Conservation (phyloP, 2,113 vertebrate genomes). For the Balaenoptera acutorostrata region DNA sequence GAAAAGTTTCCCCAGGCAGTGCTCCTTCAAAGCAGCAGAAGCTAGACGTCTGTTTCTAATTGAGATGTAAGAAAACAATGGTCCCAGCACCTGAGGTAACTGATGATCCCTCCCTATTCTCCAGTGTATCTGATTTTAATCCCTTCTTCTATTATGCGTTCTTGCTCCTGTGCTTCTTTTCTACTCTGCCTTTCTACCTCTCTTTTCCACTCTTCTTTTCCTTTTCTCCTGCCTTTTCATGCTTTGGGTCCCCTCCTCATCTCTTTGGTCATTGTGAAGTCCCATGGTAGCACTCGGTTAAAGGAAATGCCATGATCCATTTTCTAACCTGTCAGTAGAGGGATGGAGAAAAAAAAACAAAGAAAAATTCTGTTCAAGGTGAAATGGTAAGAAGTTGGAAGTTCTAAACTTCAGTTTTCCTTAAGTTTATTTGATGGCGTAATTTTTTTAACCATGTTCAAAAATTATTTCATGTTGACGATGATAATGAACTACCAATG, state of each 20-base stretch:
- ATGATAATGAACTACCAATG: background rate
- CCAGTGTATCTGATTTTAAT: background rate
- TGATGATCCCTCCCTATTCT: background rate
- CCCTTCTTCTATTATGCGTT: background rate
- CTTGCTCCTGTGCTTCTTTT: background rate
- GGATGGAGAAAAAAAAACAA: rapidly evolving
- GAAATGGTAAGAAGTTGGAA: background rate
- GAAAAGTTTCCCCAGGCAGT: background rate
- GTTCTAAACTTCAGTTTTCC: background rate
- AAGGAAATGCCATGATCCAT: background rate
- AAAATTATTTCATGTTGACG: background rate
- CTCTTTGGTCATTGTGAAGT: background rate
- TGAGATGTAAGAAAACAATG: background rate
- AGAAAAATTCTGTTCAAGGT: background rate
- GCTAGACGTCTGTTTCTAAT: background rate
- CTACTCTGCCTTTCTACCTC: background rate
- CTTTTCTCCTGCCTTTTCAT: background rate
- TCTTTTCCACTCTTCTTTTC: background rate
- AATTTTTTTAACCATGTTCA: background rate
- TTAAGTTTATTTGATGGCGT: background rate
- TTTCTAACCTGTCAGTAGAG: background rate
- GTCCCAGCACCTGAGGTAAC: background rate
- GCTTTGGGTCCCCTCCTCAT: background rate
- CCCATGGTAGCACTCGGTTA: background rate
- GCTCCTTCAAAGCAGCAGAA: background rate